phyloP scores from a whole-genome alignment of 1,140 invertebrate genomes.

The Lordiphosa clarofinis region DNA sequence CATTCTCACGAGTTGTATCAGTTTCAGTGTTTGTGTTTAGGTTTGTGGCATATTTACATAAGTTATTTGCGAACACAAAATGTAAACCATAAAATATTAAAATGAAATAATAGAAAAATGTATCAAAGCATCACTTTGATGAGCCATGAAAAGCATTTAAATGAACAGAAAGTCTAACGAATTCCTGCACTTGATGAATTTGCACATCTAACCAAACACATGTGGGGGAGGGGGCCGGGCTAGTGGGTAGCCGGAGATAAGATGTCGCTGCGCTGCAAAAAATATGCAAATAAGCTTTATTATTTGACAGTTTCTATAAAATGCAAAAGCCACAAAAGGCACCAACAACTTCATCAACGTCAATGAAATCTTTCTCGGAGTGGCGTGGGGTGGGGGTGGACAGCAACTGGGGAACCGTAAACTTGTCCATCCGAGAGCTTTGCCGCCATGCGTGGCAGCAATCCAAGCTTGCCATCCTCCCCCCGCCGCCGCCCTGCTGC shows the following conservation, averaged over 20 bases:
- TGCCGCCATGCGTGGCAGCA: slow-evolving; percentile 4
- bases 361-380: slow-evolving; percentile 50
- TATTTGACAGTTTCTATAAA: slow-evolving; percentile 59
- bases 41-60: slow-evolving; percentile 36
- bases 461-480: background rate
- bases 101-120: slow-evolving; percentile 3
- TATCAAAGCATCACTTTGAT: slow-evolving; percentile 1
- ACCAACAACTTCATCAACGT: slow-evolving; percentile 51
- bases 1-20: slow-evolving; percentile 1
- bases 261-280: slow-evolving; percentile 19
- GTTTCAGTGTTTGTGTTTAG: slow-evolving; percentile 19
- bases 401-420: slow-evolving; percentile 20
- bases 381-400: slow-evolving; percentile 9
- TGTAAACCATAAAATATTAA: slow-evolving; percentile 19
- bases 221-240: no score
- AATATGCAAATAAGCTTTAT: slow-evolving; percentile 58
- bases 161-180: background rate
- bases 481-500: no score
- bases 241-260: background rate
- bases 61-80: slow-evolving; percentile 34
- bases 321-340: slow-evolving; percentile 57
- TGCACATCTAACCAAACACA: no score
- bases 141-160: background rate
- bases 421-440: slow-evolving; percentile 24
- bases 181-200: no score